phyloP scores from a whole-genome alignment of 2,113 vertebrate species.

The Hippopotamus amphibius region DNA sequence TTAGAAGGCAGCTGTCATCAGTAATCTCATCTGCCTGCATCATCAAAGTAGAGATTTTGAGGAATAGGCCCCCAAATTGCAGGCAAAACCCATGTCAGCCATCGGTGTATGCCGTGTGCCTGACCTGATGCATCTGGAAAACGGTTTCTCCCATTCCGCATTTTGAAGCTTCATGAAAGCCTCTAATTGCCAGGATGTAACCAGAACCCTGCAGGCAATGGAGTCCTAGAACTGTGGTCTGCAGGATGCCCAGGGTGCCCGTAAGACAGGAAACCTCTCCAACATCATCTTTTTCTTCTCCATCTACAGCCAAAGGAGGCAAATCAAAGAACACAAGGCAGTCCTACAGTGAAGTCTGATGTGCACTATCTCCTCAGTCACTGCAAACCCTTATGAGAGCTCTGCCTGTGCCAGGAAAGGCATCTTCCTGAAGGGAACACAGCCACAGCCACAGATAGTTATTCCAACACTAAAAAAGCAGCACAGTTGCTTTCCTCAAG shows the following conservation, averaged over 20 bases:
- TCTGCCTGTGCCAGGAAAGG: neutral
- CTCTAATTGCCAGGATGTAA: neutral
- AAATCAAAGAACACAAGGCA: neutral
- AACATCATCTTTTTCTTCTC: neutral
- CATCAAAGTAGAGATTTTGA: neutral
- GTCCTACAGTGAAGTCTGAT: neutral
- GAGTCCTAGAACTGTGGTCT: neutral
- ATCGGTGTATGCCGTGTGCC: neutral
- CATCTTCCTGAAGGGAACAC: neutral
- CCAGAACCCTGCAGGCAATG: neutral
- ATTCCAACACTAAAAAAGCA: neutral
- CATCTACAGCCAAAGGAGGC: neutral
- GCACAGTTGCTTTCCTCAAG: neutral
- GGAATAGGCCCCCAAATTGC: neutral
- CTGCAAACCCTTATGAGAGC: neutral
- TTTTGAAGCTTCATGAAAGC: neutral
- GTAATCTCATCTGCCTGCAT: neutral
- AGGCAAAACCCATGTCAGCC: neutral
- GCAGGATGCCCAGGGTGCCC: neutral
- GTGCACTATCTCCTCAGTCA: neutral
- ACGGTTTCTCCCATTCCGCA: neutral
- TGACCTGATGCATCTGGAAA: neutral
- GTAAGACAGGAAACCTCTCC: neutral
- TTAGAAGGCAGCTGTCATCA: neutral
- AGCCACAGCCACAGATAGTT: neutral